Evolutionary conservation across 2,888 invertebrate species (phyloP).

Genomic region (Xylota sylvarum): DNA sequence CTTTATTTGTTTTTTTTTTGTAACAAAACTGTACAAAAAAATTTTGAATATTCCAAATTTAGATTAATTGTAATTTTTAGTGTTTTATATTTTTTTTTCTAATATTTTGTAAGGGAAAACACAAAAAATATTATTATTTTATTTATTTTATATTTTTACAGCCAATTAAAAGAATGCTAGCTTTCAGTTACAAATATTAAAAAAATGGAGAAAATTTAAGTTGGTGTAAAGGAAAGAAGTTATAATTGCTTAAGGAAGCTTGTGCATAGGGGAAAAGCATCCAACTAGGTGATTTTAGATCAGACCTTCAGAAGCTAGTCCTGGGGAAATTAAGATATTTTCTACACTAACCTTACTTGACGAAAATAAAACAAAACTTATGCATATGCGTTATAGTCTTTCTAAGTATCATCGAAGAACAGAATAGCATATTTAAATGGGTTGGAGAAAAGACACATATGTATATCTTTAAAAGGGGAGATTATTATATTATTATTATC

Average conservation of each 20-base stretch:
- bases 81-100: conserved; percentile 50
- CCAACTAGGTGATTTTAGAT: neutral
- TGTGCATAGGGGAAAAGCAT: neutral
- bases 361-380: too few relatives aligned
- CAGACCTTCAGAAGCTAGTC: neutral
- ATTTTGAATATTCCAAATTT: conserved; percentile 63
- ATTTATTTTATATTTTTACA: conserved; percentile 9
- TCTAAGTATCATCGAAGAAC: too few relatives aligned
- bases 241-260: too few relatives aligned
- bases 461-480: too few relatives aligned
- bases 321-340: too few relatives aligned
- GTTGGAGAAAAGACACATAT: too few relatives aligned
- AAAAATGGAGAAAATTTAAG: neutral
- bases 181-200: conserved; percentile 13
- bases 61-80: conserved; percentile 65
- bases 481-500: too few relatives aligned
- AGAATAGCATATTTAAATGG: too few relatives aligned
- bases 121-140: conserved; percentile 23
- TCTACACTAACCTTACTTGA: too few relatives aligned
- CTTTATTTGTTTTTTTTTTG: conserved; percentile 41
- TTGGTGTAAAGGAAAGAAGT: neutral
- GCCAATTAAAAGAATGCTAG: conserved; percentile 36
- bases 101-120: conserved; percentile 22
- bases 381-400: too few relatives aligned
- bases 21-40: conserved; percentile 6